Conservation (phyloP, 2,113 vertebrate species). For the Sturnira hondurensis region DNA sequence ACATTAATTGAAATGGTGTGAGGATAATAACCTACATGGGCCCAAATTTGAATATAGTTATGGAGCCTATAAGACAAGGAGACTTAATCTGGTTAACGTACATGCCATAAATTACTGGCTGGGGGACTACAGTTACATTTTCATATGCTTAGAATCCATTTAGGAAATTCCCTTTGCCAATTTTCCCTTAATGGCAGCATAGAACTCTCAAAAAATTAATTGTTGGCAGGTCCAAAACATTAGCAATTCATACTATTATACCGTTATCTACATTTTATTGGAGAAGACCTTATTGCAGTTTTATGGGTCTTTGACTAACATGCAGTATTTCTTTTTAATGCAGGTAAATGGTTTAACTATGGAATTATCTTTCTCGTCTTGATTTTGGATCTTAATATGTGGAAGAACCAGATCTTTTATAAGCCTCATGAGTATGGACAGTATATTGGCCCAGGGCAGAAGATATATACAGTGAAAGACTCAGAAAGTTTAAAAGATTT, state of each 20-base stretch:
- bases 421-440: conserved; percentile 97
- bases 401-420: conserved; percentile 99
- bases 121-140: background rate
- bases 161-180: conserved; percentile 6
- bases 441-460: conserved; percentile 94
- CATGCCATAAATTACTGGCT: background rate
- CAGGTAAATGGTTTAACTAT: conserved; percentile 99
- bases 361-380: conserved; percentile 98
- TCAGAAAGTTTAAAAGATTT: conserved; percentile 90
- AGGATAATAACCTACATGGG: background rate
- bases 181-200: background rate
- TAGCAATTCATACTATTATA: background rate
- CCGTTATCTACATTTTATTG: conserved; percentile 20
- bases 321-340: conserved; percentile 74
- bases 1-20: conserved; percentile 56
- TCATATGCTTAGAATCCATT: conserved; percentile 7
- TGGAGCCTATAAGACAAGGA: conserved; percentile 29
- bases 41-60: background rate
- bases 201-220: background rate
- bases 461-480: conserved; percentile 96
- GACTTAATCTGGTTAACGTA: background rate
- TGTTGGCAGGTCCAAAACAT: background rate
- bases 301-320: conserved; percentile 32
- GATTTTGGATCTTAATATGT: conserved; percentile 99
- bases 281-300: background rate